These are phyloP conservation scores for Pseudanteris insignis DNA, from an alignment of 2,888 invertebrate species.

Conservation along the genomic window DNA sequence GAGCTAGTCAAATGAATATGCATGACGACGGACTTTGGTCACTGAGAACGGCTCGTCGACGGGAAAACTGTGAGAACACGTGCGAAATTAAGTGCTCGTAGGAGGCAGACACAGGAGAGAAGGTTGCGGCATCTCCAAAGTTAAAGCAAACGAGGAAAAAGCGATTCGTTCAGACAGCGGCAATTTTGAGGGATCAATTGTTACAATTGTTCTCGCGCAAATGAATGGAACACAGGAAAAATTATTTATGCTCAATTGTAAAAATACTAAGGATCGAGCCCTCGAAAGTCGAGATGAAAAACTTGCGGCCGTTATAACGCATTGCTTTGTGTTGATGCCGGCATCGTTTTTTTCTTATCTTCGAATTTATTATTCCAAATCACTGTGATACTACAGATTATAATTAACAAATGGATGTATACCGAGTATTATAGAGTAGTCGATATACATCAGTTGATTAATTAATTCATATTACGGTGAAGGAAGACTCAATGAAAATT, in stretches of 20 bases:
- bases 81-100: slow-evolving; percentile 34
- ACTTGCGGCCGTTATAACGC: too few species aligned
- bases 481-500: too few species aligned
- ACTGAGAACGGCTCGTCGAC: slow-evolving; percentile 26
- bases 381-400: too few species aligned
- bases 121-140: slow-evolving; percentile 22
- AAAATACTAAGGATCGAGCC: slow-evolving; percentile 17
- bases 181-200: slow-evolving; percentile 27
- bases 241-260: slow-evolving; percentile 39
- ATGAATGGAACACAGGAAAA: slow-evolving; percentile 21
- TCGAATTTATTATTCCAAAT: too few species aligned
- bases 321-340: too few species aligned
- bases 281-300: slow-evolving; percentile 22
- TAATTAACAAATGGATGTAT: too few species aligned
- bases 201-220: slow-evolving; percentile 27
- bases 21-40: slow-evolving; percentile 45
- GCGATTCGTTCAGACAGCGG: slow-evolving; percentile 24
- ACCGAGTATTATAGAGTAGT: too few species aligned
- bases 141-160: slow-evolving; percentile 24
- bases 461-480: too few species aligned
- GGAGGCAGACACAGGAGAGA: slow-evolving; percentile 24
- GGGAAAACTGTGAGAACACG: slow-evolving; percentile 40
- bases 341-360: too few species aligned
- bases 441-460: too few species aligned
- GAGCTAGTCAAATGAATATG: slow-evolving; percentile 58